phyloP scores from a whole-genome alignment of 2,113 vertebrate species.

The Madoqua kirkii region DNA sequence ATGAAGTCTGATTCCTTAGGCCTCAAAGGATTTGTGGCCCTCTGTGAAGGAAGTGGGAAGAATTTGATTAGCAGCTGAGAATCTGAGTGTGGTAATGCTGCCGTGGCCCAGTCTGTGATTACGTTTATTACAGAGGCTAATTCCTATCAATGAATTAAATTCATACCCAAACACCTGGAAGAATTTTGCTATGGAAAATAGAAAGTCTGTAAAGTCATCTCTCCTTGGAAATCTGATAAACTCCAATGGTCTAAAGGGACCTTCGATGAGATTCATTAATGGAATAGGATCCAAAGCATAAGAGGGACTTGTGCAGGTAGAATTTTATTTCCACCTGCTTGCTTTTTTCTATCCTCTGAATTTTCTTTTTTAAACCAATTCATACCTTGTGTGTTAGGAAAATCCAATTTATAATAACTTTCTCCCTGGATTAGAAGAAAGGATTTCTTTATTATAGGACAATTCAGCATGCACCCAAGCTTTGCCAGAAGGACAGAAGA shows the following conservation, averaged over 20 bases:
- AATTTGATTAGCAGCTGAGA: slow-evolving; percentile 26
- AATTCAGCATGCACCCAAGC: background rate
- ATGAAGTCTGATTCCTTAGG: background rate
- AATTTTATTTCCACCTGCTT: slow-evolving; percentile 28
- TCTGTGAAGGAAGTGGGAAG: background rate
- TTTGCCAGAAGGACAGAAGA: slow-evolving; percentile 20
- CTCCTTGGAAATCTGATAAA: slow-evolving; percentile 58
- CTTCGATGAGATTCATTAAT: slow-evolving; percentile 5
- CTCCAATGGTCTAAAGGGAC: slow-evolving; percentile 24
- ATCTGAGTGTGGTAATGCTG: background rate
- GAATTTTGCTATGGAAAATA: slow-evolving; percentile 41
- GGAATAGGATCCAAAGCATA: background rate
- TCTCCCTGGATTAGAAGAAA: slow-evolving; percentile 14
- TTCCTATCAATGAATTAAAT: slow-evolving; percentile 52
- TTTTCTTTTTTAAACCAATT: background rate
- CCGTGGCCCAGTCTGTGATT: background rate
- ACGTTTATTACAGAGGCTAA: slow-evolving; percentile 47
- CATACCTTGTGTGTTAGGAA: background rate
- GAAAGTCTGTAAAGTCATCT: background rate
- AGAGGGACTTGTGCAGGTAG: background rate
- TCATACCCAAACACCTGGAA: slow-evolving; percentile 38
- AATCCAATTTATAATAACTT: background rate
- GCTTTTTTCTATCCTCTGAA: background rate
- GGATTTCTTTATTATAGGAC: slow-evolving; percentile 9
- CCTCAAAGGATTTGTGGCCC: background rate